Percentiles rank a stretch among this genome's conserved stretches.
phyloP scores from a whole-genome alignment of 2,113 vertebrate genomes.

The Mormyrus iriodes region DNA sequence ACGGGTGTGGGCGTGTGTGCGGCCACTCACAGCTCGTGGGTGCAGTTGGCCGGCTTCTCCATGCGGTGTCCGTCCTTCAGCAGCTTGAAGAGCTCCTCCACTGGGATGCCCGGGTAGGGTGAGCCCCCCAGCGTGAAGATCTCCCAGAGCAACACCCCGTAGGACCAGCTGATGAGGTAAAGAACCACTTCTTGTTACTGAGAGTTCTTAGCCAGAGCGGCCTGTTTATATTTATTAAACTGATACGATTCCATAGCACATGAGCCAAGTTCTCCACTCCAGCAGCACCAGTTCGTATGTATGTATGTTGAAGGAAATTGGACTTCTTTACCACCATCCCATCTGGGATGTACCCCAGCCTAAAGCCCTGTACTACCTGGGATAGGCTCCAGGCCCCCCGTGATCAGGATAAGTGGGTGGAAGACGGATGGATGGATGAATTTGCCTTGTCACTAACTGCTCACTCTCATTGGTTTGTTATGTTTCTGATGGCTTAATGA shows the following conservation, averaged over 20 bases:
- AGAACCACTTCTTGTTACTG: not conserved
- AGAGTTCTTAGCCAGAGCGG: not conserved
- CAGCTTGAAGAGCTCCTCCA: constrained; percentile 96
- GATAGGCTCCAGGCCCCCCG: not conserved
- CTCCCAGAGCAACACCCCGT: constrained; percentile 95
- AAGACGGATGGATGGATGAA: not conserved
- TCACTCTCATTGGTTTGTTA: not conserved
- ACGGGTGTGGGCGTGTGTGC: not conserved
- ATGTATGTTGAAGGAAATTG: not conserved
- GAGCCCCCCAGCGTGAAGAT: constrained; percentile 97
- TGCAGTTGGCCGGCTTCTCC: constrained; percentile 97
- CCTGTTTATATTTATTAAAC: not conserved
- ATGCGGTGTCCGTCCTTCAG: constrained; percentile 97
- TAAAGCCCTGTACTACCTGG: not conserved
- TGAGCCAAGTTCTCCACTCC: not conserved
- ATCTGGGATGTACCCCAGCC: not conserved
- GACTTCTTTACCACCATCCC: not conserved
- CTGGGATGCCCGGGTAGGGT: constrained; percentile 90
- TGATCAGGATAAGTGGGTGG: not conserved
- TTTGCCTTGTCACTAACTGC: not conserved
- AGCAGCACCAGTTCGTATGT: not conserved
- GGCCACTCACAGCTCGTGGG: constrained; percentile 78
- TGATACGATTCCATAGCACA: not conserved
- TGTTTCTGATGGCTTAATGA: not conserved
- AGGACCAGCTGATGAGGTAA: constrained; percentile 83